Evolutionary conservation across 2,888 invertebrate species (phyloP).

Genomic region (Sepioteuthis lessoniana): DNA sequence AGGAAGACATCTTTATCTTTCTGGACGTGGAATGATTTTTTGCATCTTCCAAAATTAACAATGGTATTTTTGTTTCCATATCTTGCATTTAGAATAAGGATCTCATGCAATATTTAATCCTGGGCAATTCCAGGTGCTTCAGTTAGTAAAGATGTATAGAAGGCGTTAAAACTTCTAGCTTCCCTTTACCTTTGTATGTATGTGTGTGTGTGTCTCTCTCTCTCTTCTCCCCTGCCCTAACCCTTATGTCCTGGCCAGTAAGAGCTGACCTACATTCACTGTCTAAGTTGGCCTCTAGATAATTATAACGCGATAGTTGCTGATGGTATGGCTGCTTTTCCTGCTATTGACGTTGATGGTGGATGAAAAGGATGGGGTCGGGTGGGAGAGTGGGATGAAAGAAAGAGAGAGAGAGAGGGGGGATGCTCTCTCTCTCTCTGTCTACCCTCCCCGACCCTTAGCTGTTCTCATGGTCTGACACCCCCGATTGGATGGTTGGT

Average conservation of each 20-base stretch:
- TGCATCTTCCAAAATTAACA: too few species aligned
- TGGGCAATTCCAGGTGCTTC: too few species aligned
- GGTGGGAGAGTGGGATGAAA: neutral
- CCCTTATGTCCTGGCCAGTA: conserved; percentile 8
- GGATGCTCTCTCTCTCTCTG: too few species aligned
- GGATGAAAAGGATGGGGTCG: neutral
- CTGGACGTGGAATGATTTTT: too few species aligned
- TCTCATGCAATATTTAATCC: too few species aligned
- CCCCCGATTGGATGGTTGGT: neutral
- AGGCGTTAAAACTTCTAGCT: neutral
- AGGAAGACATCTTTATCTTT: too few species aligned
- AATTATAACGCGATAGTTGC: conserved; percentile 23
- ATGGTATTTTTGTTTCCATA: too few species aligned
- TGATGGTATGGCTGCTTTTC: conserved; percentile 13
- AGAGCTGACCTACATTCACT: neutral
- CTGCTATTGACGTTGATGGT: neutral
- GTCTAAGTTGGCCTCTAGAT: conserved; percentile 1
- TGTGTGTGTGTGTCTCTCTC: too few species aligned
- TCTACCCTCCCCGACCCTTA: neutral
- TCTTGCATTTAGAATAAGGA: too few species aligned
- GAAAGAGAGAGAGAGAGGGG: too few species aligned
- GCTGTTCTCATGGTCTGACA: neutral
- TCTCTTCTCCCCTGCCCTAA: neutral
- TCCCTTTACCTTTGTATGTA: neutral
- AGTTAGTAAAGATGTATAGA: neutral